phyloP scores from a whole-genome alignment of 2,797 vertebrate species.

The Steatocranus sp. region DNA sequence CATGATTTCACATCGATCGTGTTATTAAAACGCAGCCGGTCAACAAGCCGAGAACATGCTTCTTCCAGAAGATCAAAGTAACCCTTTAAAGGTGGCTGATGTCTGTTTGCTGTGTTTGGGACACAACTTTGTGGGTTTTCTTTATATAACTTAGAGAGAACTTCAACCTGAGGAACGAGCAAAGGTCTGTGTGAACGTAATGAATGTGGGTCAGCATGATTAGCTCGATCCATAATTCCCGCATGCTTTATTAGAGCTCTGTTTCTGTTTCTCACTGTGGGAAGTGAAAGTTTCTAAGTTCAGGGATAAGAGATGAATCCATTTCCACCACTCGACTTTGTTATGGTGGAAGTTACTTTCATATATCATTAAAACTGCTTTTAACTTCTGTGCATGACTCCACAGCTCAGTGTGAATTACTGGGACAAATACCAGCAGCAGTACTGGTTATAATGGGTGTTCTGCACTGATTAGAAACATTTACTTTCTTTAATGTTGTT shows the following conservation, averaged over 20 bases:
- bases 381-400: background rate
- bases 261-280: background rate
- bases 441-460: background rate
- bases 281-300: background rate
- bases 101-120: background rate
- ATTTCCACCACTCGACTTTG: background rate
- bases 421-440: background rate
- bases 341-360: background rate
- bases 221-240: background rate
- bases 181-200: background rate
- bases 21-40: background rate
- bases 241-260: background rate
- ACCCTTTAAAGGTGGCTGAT: rapidly evolving
- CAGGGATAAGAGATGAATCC: background rate
- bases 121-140: background rate
- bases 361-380: background rate
- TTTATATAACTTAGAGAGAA: background rate
- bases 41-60: background rate
- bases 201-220: background rate
- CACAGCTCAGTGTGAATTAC: background rate
- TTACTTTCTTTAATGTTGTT: background rate
- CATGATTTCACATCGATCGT: background rate
- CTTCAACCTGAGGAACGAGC: background rate
- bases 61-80: background rate
- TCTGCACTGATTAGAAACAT: background rate